Evolutionary conservation across 1,140 invertebrate genomes (phyloP).

Genomic region (Leptinotarsa defecta): DNA sequence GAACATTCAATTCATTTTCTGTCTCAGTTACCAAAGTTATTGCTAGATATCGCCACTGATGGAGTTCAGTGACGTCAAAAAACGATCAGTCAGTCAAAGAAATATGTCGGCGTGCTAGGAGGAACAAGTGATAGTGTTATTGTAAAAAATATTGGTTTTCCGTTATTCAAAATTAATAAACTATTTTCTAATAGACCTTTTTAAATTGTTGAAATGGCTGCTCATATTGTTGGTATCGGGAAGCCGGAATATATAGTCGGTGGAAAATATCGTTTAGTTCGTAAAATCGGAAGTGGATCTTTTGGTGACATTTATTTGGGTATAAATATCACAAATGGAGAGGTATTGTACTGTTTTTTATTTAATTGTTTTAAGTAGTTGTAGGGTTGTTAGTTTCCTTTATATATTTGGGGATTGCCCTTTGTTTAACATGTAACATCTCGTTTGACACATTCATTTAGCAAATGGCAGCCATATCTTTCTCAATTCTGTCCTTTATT

Average conservation of each 20-base stretch:
- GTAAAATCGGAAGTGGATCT: conserved; percentile 97
- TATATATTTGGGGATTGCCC: not conserved
- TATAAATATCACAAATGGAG: conserved; percentile 94
- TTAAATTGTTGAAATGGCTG: conserved; percentile 49
- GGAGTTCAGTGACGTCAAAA: conserved; percentile 49
- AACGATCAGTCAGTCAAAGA: conserved; percentile 53
- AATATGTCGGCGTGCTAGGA: conserved; percentile 56
- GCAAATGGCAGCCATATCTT: conserved; percentile 49
- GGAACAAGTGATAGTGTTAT: conserved; percentile 53
- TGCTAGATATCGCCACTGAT: not conserved
- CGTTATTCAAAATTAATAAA: conserved; percentile 46
- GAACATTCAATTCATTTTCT: no score
- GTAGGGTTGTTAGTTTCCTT: not conserved
- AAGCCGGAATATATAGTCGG: conserved; percentile 70
- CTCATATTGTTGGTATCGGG: conserved; percentile 41
- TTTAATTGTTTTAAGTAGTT: conserved; percentile 11
- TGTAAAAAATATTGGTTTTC: conserved; percentile 50
- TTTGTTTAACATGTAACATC: conserved; percentile 26
- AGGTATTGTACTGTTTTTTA: conserved; percentile 58
- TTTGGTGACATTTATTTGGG: conserved; percentile 99
- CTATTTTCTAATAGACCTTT: conserved; percentile 42
- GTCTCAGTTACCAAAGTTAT: no score
- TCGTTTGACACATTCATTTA: conserved; percentile 31
- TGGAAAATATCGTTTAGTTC: conserved; percentile 90
- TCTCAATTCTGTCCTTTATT: conserved; percentile 34